phyloP scores from a whole-genome alignment of 2,797 vertebrate species.

The Rhodeus uyekii region DNA sequence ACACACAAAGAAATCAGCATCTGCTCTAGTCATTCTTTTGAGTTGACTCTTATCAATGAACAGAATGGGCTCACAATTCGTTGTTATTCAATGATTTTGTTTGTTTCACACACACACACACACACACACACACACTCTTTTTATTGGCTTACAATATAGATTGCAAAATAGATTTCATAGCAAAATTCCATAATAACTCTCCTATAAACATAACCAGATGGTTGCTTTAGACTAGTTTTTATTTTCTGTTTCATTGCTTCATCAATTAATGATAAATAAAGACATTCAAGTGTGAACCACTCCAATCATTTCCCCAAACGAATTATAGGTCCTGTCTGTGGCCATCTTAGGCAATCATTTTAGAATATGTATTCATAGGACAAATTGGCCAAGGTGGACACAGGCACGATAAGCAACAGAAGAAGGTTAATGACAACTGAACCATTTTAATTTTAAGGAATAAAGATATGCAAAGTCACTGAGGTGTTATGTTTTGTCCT shows the following conservation, averaged over 20 bases:
- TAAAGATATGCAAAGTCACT: not conserved
- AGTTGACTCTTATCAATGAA: no score
- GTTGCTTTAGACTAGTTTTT: not conserved
- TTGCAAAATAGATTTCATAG: no score
- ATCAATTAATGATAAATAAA: not conserved
- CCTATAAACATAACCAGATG: no score
- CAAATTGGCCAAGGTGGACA: not conserved
- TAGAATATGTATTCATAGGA: not conserved
- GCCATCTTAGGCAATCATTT: not conserved
- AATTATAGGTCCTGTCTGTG: not conserved
- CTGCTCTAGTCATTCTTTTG: no score
- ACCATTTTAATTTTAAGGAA: constrained; percentile 1
- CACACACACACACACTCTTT: no score
- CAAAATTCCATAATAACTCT: no score
- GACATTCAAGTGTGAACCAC: not conserved
- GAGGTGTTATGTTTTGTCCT: not conserved
- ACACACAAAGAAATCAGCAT: no score
- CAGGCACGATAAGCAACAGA: not conserved
- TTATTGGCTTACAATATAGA: no score
- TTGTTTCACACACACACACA: no score
- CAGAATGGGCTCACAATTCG: no score
- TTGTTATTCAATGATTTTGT: no score
- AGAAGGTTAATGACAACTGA: not conserved
- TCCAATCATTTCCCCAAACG: not conserved
- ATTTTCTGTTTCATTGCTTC: not conserved